Conservation (phyloP, 2,797 vertebrate species). For the Clarias platycephalus region DNA sequence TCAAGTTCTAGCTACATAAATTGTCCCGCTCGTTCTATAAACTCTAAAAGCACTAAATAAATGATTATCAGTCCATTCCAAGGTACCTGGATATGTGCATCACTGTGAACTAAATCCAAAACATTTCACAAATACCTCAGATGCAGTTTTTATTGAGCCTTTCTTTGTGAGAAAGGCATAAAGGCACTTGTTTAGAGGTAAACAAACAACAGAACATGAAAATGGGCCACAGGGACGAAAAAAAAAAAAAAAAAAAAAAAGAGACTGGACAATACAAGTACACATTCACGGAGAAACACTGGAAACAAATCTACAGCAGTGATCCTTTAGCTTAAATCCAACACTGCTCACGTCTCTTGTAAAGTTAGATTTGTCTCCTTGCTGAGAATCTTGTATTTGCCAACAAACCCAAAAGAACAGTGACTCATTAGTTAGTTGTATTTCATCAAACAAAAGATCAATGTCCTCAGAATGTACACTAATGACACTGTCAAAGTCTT, state of each 20-base stretch:
- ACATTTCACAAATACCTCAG: slow-evolving; percentile 4
- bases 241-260: background rate
- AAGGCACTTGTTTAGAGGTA: slow-evolving; percentile 45
- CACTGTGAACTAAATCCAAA: background rate
- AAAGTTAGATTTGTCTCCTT: background rate
- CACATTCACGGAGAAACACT: background rate
- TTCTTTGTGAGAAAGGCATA: slow-evolving; percentile 25
- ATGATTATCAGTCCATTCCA: background rate
- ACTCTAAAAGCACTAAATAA: background rate
- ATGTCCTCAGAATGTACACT: background rate
- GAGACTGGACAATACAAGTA: background rate
- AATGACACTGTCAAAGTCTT: slow-evolving; percentile 6
- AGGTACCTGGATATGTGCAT: background rate
- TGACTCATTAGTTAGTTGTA: background rate
- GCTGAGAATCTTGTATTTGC: background rate
- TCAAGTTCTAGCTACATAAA: background rate
- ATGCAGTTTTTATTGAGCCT: slow-evolving; percentile 50
- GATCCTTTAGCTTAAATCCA: background rate
- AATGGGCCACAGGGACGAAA: slow-evolving; percentile 4
- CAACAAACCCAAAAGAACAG: background rate
- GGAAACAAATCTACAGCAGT: background rate
- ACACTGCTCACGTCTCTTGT: background rate
- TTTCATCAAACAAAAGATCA: slow-evolving; percentile 7
- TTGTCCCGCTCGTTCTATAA: background rate
- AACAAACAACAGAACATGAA: slow-evolving; percentile 32